These are phyloP conservation scores for Neomorphus geoffroyi DNA, from an alignment of 2,797 vertebrate species.

Conservation along the genomic window DNA sequence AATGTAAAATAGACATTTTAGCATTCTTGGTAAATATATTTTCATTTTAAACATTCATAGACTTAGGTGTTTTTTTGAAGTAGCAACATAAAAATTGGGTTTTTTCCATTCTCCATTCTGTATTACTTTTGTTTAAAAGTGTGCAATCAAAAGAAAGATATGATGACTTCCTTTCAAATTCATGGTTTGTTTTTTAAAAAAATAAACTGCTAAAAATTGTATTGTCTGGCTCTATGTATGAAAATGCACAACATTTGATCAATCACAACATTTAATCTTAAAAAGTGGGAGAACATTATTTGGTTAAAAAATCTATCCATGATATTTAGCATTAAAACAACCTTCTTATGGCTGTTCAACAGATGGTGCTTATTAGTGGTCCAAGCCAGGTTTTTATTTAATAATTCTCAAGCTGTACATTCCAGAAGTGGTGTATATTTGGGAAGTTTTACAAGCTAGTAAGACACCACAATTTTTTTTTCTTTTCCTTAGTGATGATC, in stretches of 20 bases:
- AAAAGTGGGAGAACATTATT: neutral
- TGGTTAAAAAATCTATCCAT: neutral
- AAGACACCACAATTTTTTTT: neutral
- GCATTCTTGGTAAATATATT: slow-evolving; percentile 70
- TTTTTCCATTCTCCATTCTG: slow-evolving; percentile 53
- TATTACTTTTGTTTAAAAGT: slow-evolving; percentile 67
- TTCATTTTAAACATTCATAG: slow-evolving; percentile 66
- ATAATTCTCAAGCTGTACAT: neutral
- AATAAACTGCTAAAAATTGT: slow-evolving; percentile 64
- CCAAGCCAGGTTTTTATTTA: neutral
- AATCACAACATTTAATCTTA: neutral
- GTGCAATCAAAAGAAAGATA: slow-evolving; percentile 66
- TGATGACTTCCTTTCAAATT: slow-evolving; percentile 43
- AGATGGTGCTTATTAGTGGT: neutral
- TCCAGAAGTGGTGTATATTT: neutral
- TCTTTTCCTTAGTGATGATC: neutral
- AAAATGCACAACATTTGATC: slow-evolving; percentile 5
- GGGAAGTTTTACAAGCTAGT: neutral
- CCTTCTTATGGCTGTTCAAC: neutral
- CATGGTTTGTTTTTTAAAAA: slow-evolving; percentile 60
- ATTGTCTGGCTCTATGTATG: slow-evolving; percentile 31
- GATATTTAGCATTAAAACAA: neutral
- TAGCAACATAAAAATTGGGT: neutral
- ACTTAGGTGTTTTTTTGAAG: slow-evolving; percentile 54
- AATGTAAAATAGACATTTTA: slow-evolving; percentile 89